These are phyloP conservation scores for Aricia agestis DNA, from an alignment of 1,140 invertebrate genomes.

Conservation along the genomic window DNA sequence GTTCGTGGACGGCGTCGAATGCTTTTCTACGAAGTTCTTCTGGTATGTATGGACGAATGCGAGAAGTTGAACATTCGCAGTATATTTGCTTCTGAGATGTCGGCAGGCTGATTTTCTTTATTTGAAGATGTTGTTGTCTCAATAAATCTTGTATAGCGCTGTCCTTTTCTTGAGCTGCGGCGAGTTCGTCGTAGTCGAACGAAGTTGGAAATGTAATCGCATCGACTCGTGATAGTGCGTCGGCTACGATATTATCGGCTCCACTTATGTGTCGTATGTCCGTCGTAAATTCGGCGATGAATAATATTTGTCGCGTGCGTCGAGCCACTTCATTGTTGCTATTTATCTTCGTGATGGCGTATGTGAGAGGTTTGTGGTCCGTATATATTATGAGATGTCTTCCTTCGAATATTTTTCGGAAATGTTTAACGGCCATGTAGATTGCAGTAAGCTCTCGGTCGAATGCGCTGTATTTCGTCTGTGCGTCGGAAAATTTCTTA, in stretches of 20 bases:
- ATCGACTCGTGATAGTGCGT: slow-evolving; percentile 11
- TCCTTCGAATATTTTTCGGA: slow-evolving; percentile 45
- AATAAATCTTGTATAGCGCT: not conserved
- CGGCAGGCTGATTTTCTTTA: not conserved
- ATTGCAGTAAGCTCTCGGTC: slow-evolving; percentile 54
- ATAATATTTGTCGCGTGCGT: slow-evolving; percentile 22
- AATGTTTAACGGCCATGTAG: slow-evolving; percentile 45
- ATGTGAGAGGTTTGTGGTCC: slow-evolving; percentile 62
- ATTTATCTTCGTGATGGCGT: slow-evolving; percentile 26
- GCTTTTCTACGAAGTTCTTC: not conserved
- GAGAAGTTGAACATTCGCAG: not conserved
- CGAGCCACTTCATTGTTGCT: slow-evolving; percentile 19
- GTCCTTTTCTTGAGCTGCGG: not conserved
- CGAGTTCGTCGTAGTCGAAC: not conserved
- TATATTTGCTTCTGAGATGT: not conserved
- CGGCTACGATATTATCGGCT: slow-evolving; percentile 24
- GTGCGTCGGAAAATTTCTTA: slow-evolving; percentile 39
- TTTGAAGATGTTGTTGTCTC: not conserved
- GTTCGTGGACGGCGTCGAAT: not conserved
- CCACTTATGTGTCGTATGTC: slow-evolving; percentile 25
- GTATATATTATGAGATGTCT: slow-evolving; percentile 44
- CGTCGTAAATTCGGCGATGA: slow-evolving; percentile 25
- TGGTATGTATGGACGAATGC: slow-evolving; percentile 2
- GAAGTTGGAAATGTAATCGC: not conserved
- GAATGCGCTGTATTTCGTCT: slow-evolving; percentile 45